Percentiles rank a stretch among this genome's conserved stretches.
Conservation (phyloP, 2,888 invertebrate genomes). For the Caenorhabditis becei region DNA sequence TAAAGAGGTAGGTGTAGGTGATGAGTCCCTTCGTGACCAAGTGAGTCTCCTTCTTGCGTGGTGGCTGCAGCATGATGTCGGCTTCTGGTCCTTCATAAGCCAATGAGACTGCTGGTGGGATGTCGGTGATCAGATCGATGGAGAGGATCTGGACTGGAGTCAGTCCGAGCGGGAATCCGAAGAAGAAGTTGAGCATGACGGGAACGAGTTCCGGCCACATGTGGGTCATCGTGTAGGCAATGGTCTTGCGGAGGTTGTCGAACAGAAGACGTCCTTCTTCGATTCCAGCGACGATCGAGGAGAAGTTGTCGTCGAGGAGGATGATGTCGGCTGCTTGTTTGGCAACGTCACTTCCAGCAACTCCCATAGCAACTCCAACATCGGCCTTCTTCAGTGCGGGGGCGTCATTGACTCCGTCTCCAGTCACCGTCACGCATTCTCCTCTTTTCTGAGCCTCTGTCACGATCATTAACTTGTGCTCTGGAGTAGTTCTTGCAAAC, state of each 20-base stretch:
- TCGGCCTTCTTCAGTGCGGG: constrained; percentile 74
- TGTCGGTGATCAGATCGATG: constrained; percentile 77
- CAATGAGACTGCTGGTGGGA: constrained; percentile 77
- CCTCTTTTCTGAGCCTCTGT: constrained; percentile 66
- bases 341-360: constrained; percentile 74
- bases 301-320: constrained; percentile 73
- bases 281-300: constrained; percentile 70
- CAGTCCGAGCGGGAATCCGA: constrained; percentile 77
- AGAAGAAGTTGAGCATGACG: constrained; percentile 77
- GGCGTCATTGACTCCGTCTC: constrained; percentile 71
- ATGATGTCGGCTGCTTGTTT: constrained; percentile 77
- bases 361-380: constrained; percentile 75
- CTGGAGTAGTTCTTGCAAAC: constrained; percentile 70
- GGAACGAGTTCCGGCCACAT: constrained; percentile 80
- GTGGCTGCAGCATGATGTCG: constrained; percentile 78
- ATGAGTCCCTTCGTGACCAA: constrained; percentile 76
- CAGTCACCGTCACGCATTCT: constrained; percentile 69
- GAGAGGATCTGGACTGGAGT: constrained; percentile 77
- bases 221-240: constrained; percentile 77
- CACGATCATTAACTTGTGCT: constrained; percentile 69
- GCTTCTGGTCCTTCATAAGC: constrained; percentile 79
- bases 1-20: constrained; percentile 77
- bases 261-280: constrained; percentile 68
- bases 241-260: constrained; percentile 70
- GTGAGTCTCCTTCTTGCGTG: constrained; percentile 71